phyloP scores from a whole-genome alignment of 2,113 vertebrate species.

The Collichthys lucidus region DNA sequence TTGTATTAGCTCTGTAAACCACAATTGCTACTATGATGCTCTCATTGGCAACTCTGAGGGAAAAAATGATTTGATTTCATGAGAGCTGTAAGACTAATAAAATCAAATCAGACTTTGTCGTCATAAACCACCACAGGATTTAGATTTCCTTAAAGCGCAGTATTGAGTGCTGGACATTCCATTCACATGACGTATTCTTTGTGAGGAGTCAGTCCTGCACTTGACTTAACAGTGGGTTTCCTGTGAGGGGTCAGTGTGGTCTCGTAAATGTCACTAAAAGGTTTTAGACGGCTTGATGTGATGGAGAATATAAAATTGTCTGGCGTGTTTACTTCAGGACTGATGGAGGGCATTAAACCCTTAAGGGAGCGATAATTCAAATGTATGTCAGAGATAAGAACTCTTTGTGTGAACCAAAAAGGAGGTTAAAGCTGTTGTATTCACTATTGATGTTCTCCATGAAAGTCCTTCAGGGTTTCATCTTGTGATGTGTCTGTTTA shows the following conservation, averaged over 20 bases:
- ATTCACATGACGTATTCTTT: conserved; percentile 51
- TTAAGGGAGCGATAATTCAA: conserved; percentile 33
- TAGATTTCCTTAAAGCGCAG: conserved; percentile 21
- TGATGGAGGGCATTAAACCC: conserved; percentile 21
- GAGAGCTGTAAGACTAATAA: not conserved
- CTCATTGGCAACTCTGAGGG: not conserved
- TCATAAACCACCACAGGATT: conserved; percentile 4
- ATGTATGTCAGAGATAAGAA: conserved; percentile 35
- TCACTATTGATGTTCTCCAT: not conserved
- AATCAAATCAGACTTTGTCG: not conserved
- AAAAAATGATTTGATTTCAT: not conserved
- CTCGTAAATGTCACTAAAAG: conserved; percentile 70
- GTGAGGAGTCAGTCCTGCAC: conserved; percentile 34
- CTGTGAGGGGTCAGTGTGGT: conserved; percentile 43
- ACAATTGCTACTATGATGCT: not conserved
- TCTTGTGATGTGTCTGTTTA: conserved; percentile 34
- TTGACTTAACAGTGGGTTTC: conserved; percentile 49
- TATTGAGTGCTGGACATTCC: conserved; percentile 42
- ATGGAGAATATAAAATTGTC: conserved; percentile 19
- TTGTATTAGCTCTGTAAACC: not conserved
- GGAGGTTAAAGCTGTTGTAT: not conserved
- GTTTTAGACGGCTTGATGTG: conserved; percentile 53
- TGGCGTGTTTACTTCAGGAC: conserved; percentile 26
- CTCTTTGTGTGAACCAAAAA: conserved; percentile 1
- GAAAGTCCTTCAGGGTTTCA: conserved; percentile 3